Conservation (phyloP, 2,797 vertebrate genomes). For the Ceryle rudis region DNA sequence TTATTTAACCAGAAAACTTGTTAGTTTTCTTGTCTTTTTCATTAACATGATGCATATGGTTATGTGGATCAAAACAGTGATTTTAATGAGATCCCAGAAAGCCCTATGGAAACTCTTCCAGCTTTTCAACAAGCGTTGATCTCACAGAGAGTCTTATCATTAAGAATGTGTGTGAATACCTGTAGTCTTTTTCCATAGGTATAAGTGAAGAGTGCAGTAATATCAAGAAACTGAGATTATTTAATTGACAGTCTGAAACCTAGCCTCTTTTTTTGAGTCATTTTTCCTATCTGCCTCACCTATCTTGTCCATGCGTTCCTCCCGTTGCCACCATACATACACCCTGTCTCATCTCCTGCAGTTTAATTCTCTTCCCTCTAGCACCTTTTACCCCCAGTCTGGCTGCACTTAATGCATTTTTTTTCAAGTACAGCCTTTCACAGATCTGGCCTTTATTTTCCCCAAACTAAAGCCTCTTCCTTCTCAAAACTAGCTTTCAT, state of each 20-base stretch:
- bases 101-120: neutral
- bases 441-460: neutral
- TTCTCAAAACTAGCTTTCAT: neutral
- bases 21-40: neutral
- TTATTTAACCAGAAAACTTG: neutral
- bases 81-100: neutral
- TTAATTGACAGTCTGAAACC: neutral
- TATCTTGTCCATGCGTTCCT: neutral
- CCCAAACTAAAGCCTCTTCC: neutral
- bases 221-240: neutral
- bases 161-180: neutral
- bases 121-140: neutral
- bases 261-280: neutral
- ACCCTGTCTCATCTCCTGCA: neutral
- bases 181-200: neutral
- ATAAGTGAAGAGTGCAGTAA: neutral
- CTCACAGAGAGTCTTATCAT: neutral
- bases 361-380: neutral
- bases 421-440: neutral
- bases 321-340: neutral
- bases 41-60: too few species aligned
- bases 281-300: neutral
- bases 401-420: neutral
- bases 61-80: too few species aligned
- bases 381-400: neutral